phyloP scores from a whole-genome alignment of 2,797 vertebrate genomes.

The Paedocypris micromegethes region DNA sequence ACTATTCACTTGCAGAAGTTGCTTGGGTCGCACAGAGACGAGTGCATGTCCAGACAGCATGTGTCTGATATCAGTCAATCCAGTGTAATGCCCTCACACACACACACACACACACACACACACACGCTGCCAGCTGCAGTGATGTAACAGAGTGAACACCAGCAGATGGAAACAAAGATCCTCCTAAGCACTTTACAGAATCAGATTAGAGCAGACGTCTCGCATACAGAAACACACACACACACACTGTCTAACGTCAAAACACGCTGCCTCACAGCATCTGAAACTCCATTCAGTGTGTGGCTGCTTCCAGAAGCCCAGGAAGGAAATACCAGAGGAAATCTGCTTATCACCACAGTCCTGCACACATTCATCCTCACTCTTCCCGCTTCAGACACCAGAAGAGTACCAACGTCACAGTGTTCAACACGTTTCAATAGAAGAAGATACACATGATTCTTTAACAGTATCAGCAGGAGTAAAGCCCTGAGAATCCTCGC shows the following conservation, averaged over 20 bases:
- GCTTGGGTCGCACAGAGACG: neutral
- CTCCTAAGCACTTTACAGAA: conserved; percentile 63
- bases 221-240: conserved; percentile 35
- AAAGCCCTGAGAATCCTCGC: too few species aligned
- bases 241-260: neutral
- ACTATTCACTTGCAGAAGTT: too few species aligned
- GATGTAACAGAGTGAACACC: conserved; percentile 64
- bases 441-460: too few species aligned
- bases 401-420: neutral
- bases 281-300: conserved; percentile 7
- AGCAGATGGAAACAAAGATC: conserved; percentile 62
- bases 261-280: conserved; percentile 3
- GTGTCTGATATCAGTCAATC: conserved; percentile 50
- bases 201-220: conserved; percentile 61
- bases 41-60: conserved; percentile 53
- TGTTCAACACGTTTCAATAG: too few species aligned
- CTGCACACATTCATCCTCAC: conserved; percentile 6
- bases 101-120: conserved; percentile 6
- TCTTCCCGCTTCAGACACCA: neutral
- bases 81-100: conserved; percentile 10
- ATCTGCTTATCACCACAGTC: conserved; percentile 20
- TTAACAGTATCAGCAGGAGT: too few species aligned
- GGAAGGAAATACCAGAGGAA: conserved; percentile 18
- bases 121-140: conserved; percentile 43
- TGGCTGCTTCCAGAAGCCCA: conserved; percentile 10